Percentiles rank a stretch among this genome's conserved stretches.
Evolutionary conservation across 2,888 invertebrate genomes (phyloP).

Genomic region (Copidosoma aretas): DNA sequence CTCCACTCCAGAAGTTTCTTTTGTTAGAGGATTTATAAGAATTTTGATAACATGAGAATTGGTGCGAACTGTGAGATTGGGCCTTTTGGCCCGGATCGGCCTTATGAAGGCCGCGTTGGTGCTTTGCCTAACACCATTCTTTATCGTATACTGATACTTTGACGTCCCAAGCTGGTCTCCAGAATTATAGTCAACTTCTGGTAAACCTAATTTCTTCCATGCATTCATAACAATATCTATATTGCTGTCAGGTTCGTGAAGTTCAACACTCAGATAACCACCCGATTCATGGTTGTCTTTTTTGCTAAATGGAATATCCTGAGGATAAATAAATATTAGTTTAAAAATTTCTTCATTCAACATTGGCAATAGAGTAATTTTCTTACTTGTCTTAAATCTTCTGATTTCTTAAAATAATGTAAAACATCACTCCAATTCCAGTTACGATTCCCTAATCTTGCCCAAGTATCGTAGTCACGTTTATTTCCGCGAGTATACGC

Average conservation of each 20-base stretch:
- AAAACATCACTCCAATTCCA: constrained; percentile 27
- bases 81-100: constrained; percentile 37
- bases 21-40: constrained; percentile 12
- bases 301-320: not conserved
- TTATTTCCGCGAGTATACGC: constrained; percentile 19
- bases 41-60: constrained; percentile 11
- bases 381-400: constrained; percentile 14
- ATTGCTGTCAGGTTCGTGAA: constrained; percentile 4
- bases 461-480: constrained; percentile 19
- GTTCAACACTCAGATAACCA: constrained; percentile 16
- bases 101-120: constrained; percentile 30
- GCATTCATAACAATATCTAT: constrained; percentile 14
- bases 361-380: not conserved
- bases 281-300: not conserved
- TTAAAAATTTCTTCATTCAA: not conserved
- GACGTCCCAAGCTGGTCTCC: constrained; percentile 7
- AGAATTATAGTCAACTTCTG: constrained; percentile 25
- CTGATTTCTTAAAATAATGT: constrained; percentile 24
- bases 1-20: constrained; percentile 24
- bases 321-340: not conserved
- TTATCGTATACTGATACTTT: constrained; percentile 17
- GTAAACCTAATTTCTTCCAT: constrained; percentile 18
- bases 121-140: constrained; percentile 27
- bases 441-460: constrained; percentile 10
- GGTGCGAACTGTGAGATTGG: constrained; percentile 31